Base-by-base conservation (phyloP, 2,888 invertebrate genomes). In the Brachypalpus laphriformis region DNA sequence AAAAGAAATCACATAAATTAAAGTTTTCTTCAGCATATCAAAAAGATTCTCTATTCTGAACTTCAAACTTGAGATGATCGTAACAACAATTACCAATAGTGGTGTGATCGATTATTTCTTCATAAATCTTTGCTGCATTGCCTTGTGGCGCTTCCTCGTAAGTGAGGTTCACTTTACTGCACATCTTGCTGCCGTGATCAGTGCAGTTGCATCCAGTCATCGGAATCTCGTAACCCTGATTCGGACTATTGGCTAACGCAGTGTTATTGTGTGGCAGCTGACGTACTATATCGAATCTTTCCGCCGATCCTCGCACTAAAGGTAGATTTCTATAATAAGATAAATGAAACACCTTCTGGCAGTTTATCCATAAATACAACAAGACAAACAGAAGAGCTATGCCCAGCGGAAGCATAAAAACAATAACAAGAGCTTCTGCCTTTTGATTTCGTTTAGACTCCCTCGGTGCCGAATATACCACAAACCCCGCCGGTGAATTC, bases 311-410 rank as follows among this genome's bases (percentile, higher is more conserved):
- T 7, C 82, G 85, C 34, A 87, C 70, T 22, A 87, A 68, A 0
- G 87, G 83, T 4, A 89, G 86, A 8, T 87, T 87, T 5, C 89
- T 66, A 63, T 91, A 91, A 75, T 90, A 91, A 0, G 91, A 91
- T 34, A 89, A 83, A 77, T 91, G 91, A 77, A 91, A 91, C 25
- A 91, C 83, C 11, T 90, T 89, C 66, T 91, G 91, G 47, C 91
- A 91, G 80, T 91, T 90, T 22, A 91, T 89, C 89, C 91, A 91
- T 65, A 91, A 87, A 70, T 91, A 91, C 3, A 91, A 88, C 4
- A 91, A 65, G 1, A 91, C 87, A 65, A 91, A 91, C 25, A 91
- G 87, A 31, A 91, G 70, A 0, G 91, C 90, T 20, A 91, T 90
- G 6, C 91, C 91, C 71, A 91, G 34, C 0, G 91, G 91, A 61